Percentiles rank a stretch among this genome's conserved stretches.
These are phyloP conservation scores for Ctenopoma kingsleyae DNA, from an alignment of 2,797 vertebrate genomes.

Conservation along the genomic window DNA sequence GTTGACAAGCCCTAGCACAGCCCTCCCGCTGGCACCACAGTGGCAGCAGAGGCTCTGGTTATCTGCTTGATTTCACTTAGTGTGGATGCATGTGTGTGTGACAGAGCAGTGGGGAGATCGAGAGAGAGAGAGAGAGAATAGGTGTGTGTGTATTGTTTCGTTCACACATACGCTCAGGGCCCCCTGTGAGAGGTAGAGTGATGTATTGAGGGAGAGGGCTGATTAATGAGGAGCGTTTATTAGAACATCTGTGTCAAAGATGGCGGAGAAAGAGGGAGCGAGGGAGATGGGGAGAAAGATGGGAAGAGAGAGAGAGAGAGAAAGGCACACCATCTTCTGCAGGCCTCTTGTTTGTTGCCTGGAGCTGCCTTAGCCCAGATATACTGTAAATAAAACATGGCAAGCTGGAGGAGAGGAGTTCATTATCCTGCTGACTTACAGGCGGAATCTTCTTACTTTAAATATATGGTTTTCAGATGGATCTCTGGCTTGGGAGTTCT, in stretches of 20 bases:
- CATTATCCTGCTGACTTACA: conserved; percentile 58
- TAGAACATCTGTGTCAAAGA: conserved; percentile 89
- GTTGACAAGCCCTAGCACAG: conserved; percentile 75
- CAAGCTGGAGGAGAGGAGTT: conserved; percentile 72
- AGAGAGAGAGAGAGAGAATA: conserved; percentile 44
- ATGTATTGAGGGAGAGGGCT: conserved; percentile 85
- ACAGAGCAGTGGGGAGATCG: conserved; percentile 51
- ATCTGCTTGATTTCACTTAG: conserved; percentile 81
- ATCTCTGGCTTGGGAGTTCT: conserved; percentile 16
- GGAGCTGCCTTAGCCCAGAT: conserved; percentile 73
- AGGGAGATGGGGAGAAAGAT: conserved; percentile 45
- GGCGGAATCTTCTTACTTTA: conserved; percentile 30
- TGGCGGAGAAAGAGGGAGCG: conserved; percentile 70
- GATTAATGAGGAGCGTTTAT: conserved; percentile 89
- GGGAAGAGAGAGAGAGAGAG: conserved; percentile 13
- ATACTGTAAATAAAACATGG: conserved; percentile 81
- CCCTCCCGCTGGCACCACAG: conserved; percentile 66
- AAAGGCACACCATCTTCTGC: conserved; percentile 52
- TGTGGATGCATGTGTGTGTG: conserved; percentile 66
- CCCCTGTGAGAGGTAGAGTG: conserved; percentile 80
- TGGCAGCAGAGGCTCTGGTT: conserved; percentile 76
- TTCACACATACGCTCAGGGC: conserved; percentile 67
- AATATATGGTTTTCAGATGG: conserved; percentile 27
- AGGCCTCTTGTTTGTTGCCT: conserved; percentile 75
- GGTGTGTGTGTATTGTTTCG: conserved; percentile 60